Percentiles rank a stretch among this genome's conserved stretches.
phyloP scores from a whole-genome alignment of 1,140 invertebrate genomes.

The Anagrus nilaparvatae region DNA sequence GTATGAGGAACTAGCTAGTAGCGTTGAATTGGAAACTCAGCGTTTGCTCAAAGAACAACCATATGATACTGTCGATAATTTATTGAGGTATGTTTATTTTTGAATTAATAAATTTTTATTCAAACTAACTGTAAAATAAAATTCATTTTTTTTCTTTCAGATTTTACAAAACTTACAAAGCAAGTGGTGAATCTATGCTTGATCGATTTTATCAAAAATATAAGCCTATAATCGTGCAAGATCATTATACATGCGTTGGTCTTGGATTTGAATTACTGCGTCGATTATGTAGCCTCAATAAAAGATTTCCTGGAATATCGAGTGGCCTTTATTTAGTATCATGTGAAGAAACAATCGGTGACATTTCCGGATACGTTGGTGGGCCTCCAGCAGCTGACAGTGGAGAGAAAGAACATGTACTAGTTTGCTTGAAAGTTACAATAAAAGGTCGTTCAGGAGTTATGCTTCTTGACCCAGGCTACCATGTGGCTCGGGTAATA shows the following conservation, averaged over 20 bases:
- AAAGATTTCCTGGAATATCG: conserved; percentile 54
- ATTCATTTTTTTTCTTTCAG: conserved; percentile 28
- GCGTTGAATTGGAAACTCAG: conserved; percentile 65
- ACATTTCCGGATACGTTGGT: conserved; percentile 54
- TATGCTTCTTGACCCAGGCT: conserved; percentile 78
- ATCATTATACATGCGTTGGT: conserved; percentile 81
- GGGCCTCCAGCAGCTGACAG: conserved; percentile 48
- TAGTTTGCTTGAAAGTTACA: conserved; percentile 66
- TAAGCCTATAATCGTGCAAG: conserved; percentile 60
- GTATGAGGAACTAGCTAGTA: conserved; percentile 68
- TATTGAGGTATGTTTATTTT: conserved; percentile 45
- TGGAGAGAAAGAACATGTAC: conserved; percentile 81
- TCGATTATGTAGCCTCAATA: conserved; percentile 44
- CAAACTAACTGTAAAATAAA: neutral
- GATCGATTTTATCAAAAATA: conserved; percentile 64
- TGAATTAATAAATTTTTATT: neutral
- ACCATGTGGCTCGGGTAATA: conserved; percentile 75
- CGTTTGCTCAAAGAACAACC: conserved; percentile 64
- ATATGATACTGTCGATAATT: conserved; percentile 81
- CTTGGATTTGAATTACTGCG: conserved; percentile 67
- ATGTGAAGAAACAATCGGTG: conserved; percentile 73
- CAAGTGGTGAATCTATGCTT: conserved; percentile 48
- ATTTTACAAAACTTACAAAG: conserved; percentile 62
- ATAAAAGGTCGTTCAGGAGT: conserved; percentile 63
- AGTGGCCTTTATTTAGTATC: conserved; percentile 65